Conservation (phyloP, 37 sponge, comb jelly and placozoan species). For the Sycon ciliatum region DNA sequence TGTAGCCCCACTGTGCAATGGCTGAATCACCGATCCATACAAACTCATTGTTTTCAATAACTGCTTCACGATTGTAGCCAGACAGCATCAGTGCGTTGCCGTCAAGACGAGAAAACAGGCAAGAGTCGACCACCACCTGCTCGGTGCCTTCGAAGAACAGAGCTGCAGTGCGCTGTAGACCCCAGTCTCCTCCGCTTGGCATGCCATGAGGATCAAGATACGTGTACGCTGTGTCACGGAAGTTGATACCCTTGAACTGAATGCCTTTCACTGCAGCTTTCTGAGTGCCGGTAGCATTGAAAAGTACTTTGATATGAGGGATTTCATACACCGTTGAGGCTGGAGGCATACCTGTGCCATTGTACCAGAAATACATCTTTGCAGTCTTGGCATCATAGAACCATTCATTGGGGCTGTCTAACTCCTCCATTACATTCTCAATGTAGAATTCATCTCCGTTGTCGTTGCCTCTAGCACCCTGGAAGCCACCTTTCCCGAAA, state of each 20-base stretch:
- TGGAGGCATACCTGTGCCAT: constrained; percentile 25
- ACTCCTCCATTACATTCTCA: constrained; percentile 47
- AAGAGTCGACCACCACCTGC: neutral
- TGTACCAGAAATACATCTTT: constrained; percentile 28
- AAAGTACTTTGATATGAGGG: constrained; percentile 15
- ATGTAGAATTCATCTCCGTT: constrained; percentile 35
- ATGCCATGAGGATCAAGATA: constrained; percentile 36
- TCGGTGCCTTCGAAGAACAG: constrained; percentile 9
- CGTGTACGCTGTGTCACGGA: constrained; percentile 31
- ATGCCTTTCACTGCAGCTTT: constrained; percentile 18
- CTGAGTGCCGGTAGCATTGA: constrained; percentile 28
- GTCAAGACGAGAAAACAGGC: neutral
- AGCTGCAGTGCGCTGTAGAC: neutral
- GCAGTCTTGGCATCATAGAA: constrained; percentile 25
- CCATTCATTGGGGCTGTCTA: constrained; percentile 47
- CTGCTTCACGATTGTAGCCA: neutral
- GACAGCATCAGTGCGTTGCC: constrained; percentile 11
- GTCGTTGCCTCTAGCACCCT: constrained; percentile 35
- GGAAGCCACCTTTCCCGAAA: constrained; percentile 39
- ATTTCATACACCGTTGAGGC: constrained; percentile 22
- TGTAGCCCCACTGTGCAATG: constrained; percentile 22
- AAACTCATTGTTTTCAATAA: constrained; percentile 25
- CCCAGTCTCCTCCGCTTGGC: constrained; percentile 30
- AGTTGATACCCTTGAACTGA: constrained; percentile 17
- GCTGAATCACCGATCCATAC: constrained; percentile 36